A percentile compares a stretch with the other conserved stretches of the same genome.
phyloP scores from a whole-genome alignment of 2,113 vertebrate genomes.

The Emydura subglobosa region DNA sequence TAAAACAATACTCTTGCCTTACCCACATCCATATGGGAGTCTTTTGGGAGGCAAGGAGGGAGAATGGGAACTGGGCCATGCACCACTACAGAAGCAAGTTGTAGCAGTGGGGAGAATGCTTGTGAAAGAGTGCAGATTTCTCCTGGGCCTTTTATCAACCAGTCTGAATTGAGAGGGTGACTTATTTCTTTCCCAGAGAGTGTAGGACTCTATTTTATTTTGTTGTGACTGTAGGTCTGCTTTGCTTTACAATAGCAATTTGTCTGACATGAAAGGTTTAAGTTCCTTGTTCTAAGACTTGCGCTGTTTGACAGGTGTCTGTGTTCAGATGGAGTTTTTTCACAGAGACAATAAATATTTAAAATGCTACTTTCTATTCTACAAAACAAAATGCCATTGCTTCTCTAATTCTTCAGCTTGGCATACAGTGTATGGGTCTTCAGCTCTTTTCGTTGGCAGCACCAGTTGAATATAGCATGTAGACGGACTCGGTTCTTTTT shows the following conservation, averaged over 20 bases:
- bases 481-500: neutral
- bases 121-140: neutral
- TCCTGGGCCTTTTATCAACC: neutral
- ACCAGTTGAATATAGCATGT: neutral
- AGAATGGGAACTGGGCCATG: neutral
- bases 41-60: neutral
- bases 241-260: conserved; percentile 12
- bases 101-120: neutral
- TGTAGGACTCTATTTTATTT: neutral
- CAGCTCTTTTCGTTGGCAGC: neutral
- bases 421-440: neutral
- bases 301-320: neutral
- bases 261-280: conserved; percentile 1
- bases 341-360: neutral
- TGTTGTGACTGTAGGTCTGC: neutral
- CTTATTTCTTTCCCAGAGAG: neutral
- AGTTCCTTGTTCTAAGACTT: neutral
- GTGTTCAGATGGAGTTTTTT: neutral
- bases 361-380: neutral
- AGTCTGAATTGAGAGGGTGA: neutral
- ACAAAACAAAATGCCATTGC: neutral
- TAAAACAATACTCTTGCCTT: neutral
- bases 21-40: neutral
- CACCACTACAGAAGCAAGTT: neutral
- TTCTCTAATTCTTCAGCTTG: neutral